Percentiles rank a stretch among this genome's conserved stretches.
phyloP scores from a whole-genome alignment of 2,888 invertebrate genomes.

The Drosophila kuntzei region DNA sequence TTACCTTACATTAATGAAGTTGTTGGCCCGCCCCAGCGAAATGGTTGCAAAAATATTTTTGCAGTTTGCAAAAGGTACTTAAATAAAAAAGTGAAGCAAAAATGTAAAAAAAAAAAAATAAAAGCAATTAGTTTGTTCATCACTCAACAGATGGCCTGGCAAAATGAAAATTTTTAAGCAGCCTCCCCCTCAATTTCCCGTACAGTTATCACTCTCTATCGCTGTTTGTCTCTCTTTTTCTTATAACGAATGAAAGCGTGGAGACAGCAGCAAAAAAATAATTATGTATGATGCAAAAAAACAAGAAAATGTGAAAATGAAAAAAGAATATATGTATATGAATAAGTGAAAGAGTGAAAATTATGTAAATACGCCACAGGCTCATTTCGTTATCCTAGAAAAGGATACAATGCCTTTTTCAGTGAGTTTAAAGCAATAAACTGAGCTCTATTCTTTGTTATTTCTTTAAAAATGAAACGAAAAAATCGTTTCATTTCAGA shows the following conservation, averaged over 20 bases:
- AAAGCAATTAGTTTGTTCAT: constrained; percentile 83
- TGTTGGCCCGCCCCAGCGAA: constrained; percentile 64
- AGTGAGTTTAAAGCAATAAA: constrained; percentile 3
- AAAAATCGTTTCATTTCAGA: too few relatives aligned
- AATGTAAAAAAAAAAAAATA: constrained; percentile 55
- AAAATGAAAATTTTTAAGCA: constrained; percentile 70
- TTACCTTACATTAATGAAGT: constrained; percentile 80
- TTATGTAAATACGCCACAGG: constrained; percentile 63
- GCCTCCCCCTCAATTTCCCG: constrained; percentile 2
- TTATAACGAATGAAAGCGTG: constrained; percentile 59
- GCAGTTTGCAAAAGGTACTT: constrained; percentile 53
- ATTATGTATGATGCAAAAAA: constrained; percentile 67
- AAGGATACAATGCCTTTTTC: constrained; percentile 33
- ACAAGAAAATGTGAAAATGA: constrained; percentile 22
- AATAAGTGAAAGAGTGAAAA: constrained; percentile 47
- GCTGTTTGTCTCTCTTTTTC: constrained; percentile 1
- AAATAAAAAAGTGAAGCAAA: constrained; percentile 21
- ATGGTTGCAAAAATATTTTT: constrained; percentile 73
- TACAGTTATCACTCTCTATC: constrained; percentile 9
- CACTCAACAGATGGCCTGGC: constrained; percentile 80
- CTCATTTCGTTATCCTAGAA: constrained; percentile 46
- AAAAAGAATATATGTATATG: constrained; percentile 25
- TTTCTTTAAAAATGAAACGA: background rate
- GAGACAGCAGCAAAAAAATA: constrained; percentile 61
- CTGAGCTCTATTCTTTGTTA: background rate